Base-by-base conservation (phyloP, 2,888 invertebrate species). In the Cheilosia vulpina region DNA sequence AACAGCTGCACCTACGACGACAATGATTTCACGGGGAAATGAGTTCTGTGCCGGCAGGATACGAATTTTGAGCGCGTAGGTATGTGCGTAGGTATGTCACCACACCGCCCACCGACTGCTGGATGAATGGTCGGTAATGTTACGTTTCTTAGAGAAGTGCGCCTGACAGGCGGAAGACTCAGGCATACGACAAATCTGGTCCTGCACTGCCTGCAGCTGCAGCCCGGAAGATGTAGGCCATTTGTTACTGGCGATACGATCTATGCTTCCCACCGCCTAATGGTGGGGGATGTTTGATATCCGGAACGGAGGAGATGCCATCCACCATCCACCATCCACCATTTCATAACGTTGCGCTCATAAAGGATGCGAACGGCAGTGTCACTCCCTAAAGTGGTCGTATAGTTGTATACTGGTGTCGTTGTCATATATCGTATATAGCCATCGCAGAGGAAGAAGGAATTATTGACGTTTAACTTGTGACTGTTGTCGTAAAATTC, bases 401-500 rank as follows among this genome's bases (percentile, higher is more conserved):
- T 62, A 47, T 34, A 50, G 50, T 53, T 53, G 58, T 55, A 11
- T 19, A 15, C 17, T 31, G 43, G 11, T 68, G 19, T 60, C 34
- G 53, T 45, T 34, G 17, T 62, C n/a, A 52, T 58, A 52, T 58
- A 17, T 19, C 9, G 6, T 27, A 21, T 38, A 24, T 21, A 5
- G 13, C 24, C 19, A 3, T 45, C 55, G 19, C 1, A 31, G 47
- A 17, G 47, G 58, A 65, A 34, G 43, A 69, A 65, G 84, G 60
- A 76, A 80, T 80, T 80, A 84, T 84, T 84, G 84, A 84, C 84
- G 65, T 79, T 84, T 80, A 84, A 80, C 84, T 79, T 75, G 84
- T 84, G 75, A 75, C 84, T 76, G 79, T 45, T 79, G 75, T 84
- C 84, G 69, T 80, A 71, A 80, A 84, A 71, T 80, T 66, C 52